Evolutionary conservation across 2,797 vertebrate genomes (phyloP), one percentile per base, ranked within the genome.

Genomic region (Anas bernieri): DNA sequence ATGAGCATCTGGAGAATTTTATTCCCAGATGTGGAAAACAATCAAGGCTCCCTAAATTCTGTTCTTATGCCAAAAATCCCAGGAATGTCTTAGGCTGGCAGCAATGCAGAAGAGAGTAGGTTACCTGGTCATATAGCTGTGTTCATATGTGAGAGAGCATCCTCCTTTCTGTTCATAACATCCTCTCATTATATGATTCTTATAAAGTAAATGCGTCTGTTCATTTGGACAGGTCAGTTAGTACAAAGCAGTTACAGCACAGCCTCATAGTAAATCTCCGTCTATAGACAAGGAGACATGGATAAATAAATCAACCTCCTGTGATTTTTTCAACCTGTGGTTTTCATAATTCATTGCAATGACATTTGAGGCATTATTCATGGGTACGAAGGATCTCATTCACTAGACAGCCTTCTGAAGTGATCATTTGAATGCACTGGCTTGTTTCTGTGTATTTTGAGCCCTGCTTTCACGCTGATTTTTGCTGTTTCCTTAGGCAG

Each of bases 371-470:
- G 31, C 52, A 50, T 83, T 81, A 33, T 78, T 95, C 70, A 21
- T 17, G 16, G n/a, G 33, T 79, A 52, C 0, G 11, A 64, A 82
- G 37, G 52, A 45, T 70, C 45, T 79, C 35, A 4, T 91, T 58
- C 63, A 58, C 70, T 23, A 64, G 43, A 30, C 59, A 54, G 11
- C 52, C 28, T 45, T 82, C 74, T 90, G 67, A 90, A 86, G 46
- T 21, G 67, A 70, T 52, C 35, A 55, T 92, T 94, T 86, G 79
- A 26, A 54, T 61, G 41, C 4, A 1, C 46, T 88, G 70, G 3
- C 69, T 94, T 76, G 20, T 92, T 78, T 73, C 86, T 88, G 21
- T 39, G 58, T 75, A n/a, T 83, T 93, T 86, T 86, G 76, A 79
- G 66, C 64, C 79, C 74, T 89, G 35, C 43, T 79, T 55, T 83